Base-by-base conservation (phyloP, 2,888 invertebrate genomes). In the Omphaloscelis lunosa region DNA sequence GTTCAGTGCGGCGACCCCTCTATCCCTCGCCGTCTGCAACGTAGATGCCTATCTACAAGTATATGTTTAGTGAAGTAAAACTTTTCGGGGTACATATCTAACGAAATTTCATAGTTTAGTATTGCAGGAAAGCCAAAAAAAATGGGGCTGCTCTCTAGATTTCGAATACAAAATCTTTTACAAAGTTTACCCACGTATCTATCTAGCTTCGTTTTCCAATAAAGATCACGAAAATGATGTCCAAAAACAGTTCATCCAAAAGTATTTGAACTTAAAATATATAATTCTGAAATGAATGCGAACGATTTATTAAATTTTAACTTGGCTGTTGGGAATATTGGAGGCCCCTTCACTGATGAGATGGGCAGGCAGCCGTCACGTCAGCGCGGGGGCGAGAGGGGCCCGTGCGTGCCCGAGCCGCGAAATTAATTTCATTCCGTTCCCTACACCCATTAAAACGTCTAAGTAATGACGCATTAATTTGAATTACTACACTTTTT, bases 361-460 rank as follows among this genome's bases (percentile, higher is more conserved):
- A 89, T 88, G 85, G 89, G 84, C 81, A 86, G 89, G 87, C 89
- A 89, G 84, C 68, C 86, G 85, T 85, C 87, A 90, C 84, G 86
- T 88, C 87, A 87, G 75, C 80, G 80, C 77, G 82, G 75, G 90
- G 86, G 89, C 87, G 85, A 82, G 89, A 88, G 84, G 84, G 87
- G 78, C 79, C 83, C 80, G 88, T 89, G 91, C 93, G 91, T 93
- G 93, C 89, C 89, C 86, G 88, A 81, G 86, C 87, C 75, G 78
- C 89, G 79, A 91, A 92, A 92, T 93, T 93, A 92, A 93, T 91
- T 92, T 89, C 81, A 89, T 90, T 91, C 91, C 90, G 90, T 90
- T 89, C 90, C 90, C 89, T 85, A 86, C 88, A 84, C 86, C 89
- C 90, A 91, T 92, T 94, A 91, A 93, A 92, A 93, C 90, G 89